These are phyloP conservation scores for Pheosia gnoma DNA, from an alignment of 2,888 invertebrate species.

Conservation along the genomic window DNA sequence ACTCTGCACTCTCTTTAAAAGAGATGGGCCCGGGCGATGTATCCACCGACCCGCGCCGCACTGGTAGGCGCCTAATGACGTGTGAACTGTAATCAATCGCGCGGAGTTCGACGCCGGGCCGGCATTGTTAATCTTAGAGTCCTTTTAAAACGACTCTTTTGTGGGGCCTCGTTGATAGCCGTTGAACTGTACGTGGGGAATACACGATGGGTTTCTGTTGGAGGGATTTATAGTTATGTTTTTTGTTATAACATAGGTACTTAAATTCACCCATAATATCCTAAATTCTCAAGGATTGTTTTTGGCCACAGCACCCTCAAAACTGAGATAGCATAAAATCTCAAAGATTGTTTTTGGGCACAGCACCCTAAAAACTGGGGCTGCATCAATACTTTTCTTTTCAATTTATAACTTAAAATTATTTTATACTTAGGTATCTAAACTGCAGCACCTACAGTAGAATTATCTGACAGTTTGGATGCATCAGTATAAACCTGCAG, in stretches of 20 bases:
- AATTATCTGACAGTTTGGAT: no score
- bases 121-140: constrained; percentile 47
- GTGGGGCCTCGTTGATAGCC: constrained; percentile 31
- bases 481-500: no score
- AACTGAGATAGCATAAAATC: no score
- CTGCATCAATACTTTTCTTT: no score
- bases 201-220: neutral
- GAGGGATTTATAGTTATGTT: neutral
- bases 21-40: constrained; percentile 47
- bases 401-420: no score
- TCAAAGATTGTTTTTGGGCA: no score
- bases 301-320: no score
- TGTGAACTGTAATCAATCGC: constrained; percentile 60
- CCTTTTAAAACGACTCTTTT: constrained; percentile 39
- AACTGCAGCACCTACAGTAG: no score
- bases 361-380: no score
- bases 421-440: no score
- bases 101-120: constrained; percentile 33
- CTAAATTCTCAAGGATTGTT: no score
- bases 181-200: constrained; percentile 10
- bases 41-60: constrained; percentile 42
- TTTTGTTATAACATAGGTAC: neutral
- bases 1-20: constrained; percentile 33
- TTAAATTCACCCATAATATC: no score
- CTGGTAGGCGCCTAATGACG: constrained; percentile 54